A percentile compares a stretch with the other conserved stretches of the same genome.
These are phyloP conservation scores for Poecile atricapillus DNA, from an alignment of 2,113 vertebrate species.

Conservation along the genomic window DNA sequence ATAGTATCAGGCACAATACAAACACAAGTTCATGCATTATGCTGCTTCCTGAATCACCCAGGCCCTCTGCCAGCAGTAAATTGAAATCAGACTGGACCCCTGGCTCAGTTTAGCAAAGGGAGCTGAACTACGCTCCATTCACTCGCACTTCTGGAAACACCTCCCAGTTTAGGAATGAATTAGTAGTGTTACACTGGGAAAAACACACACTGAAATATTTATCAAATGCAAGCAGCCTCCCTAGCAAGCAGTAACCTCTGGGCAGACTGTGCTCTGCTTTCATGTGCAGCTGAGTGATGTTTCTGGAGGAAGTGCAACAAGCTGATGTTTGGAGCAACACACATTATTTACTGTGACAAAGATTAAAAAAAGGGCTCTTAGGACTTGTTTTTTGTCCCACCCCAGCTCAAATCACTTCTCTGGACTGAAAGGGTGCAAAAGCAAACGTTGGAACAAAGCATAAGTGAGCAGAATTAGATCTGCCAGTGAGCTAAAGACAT, in stretches of 20 bases:
- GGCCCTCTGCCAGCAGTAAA: not conserved
- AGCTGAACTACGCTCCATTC: not conserved
- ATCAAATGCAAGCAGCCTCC: not conserved
- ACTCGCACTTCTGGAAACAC: not conserved
- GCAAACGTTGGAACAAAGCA: not conserved
- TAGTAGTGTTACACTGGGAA: not conserved
- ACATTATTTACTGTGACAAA: not conserved
- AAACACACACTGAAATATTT: not conserved
- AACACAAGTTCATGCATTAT: not conserved
- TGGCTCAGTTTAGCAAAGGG: not conserved
- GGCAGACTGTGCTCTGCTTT: not conserved
- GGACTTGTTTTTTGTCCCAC: not conserved
- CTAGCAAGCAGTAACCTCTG: not conserved
- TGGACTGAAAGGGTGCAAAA: not conserved
- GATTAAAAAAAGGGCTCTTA: not conserved
- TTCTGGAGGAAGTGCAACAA: not conserved
- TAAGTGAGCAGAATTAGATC: not conserved
- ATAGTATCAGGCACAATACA: not conserved
- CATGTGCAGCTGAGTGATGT: not conserved
- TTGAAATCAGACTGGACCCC: not conserved
- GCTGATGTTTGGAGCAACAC: not conserved
- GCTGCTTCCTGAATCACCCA: not conserved
- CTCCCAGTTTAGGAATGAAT: not conserved
- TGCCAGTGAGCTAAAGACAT: not conserved
- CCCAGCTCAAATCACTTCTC: not conserved